phyloP scores from a whole-genome alignment of 1,140 invertebrate genomes.

The Drosophila novamexicana region DNA sequence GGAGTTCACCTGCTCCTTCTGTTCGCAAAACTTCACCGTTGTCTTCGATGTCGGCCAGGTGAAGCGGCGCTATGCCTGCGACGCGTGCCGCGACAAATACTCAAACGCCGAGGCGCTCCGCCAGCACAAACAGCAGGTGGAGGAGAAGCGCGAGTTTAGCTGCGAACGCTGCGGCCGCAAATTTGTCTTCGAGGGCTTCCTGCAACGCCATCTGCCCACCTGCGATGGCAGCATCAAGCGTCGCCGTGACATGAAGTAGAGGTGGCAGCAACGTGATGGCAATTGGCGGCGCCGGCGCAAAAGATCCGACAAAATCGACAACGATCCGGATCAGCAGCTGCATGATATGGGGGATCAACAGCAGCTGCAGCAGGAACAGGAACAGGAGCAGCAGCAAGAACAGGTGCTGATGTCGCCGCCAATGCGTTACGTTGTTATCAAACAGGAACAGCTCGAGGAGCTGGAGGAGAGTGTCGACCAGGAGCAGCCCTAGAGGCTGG shows the following conservation, averaged over 20 bases:
- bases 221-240: constrained; percentile 83
- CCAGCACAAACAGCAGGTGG: constrained; percentile 77
- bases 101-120: constrained; percentile 79
- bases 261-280: constrained; percentile 61
- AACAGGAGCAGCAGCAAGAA: not conserved
- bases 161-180: constrained; percentile 80
- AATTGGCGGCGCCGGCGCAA: constrained; percentile 49
- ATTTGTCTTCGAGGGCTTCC: constrained; percentile 81
- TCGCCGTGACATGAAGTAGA: constrained; percentile 80
- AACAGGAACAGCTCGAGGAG: constrained; percentile 43
- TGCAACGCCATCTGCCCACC: constrained; percentile 76
- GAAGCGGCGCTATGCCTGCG: constrained; percentile 81
- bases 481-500: constrained; percentile 23
- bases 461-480: constrained; percentile 4
- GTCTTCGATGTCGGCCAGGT: constrained; percentile 80
- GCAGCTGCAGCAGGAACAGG: not conserved
- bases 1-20: constrained; percentile 81
- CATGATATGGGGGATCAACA: constrained; percentile 1
- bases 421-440: constrained; percentile 69
- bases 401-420: constrained; percentile 26
- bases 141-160: constrained; percentile 80
- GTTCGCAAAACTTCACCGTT: constrained; percentile 74
- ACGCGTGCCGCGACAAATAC: constrained; percentile 79
- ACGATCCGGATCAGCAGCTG: not conserved
- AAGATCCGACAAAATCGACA: not conserved